These are phyloP conservation scores for Grus americana DNA, from an alignment of 2,113 vertebrate genomes.

Conservation along the genomic window DNA sequence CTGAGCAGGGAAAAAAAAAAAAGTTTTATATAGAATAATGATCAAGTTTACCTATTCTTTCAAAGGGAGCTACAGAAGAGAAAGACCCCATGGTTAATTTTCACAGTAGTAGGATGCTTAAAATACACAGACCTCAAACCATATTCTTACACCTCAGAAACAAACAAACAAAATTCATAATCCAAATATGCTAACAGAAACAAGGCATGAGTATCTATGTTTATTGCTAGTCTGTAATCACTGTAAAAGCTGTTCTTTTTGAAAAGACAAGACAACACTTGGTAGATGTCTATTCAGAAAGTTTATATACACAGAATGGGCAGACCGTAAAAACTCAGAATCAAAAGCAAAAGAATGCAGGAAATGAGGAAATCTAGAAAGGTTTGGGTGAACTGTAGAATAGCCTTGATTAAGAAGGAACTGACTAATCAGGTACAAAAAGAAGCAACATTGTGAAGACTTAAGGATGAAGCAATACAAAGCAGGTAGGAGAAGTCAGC, in stretches of 20 bases:
- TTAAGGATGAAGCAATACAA: not conserved
- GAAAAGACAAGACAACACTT: not conserved
- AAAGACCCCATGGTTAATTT: not conserved
- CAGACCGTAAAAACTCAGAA: not conserved
- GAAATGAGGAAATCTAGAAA: not conserved
- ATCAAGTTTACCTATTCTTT: conserved; percentile 28
- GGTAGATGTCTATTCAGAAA: not conserved
- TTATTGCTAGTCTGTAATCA: not conserved
- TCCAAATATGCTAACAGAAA: not conserved
- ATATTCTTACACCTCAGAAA: not conserved
- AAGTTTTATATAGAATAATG: conserved; percentile 23
- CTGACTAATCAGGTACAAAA: not conserved
- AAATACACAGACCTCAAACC: not conserved
- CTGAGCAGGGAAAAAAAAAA: conserved; percentile 66
- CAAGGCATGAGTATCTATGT: not conserved
- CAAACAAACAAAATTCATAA: not conserved
- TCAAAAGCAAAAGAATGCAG: not conserved
- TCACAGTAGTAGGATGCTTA: conserved; percentile 3
- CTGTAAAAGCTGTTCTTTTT: not conserved
- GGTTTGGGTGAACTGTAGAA: not conserved
- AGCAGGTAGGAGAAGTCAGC: not conserved
- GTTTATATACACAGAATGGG: not conserved
- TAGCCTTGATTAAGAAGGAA: not conserved
- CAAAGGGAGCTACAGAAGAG: not conserved
- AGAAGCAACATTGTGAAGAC: conserved; percentile 4